A percentile compares a stretch with the other conserved stretches of the same genome.
Evolutionary conservation across 2,113 vertebrate genomes (phyloP).

Genomic region (Protobothrops flavoviridis): DNA sequence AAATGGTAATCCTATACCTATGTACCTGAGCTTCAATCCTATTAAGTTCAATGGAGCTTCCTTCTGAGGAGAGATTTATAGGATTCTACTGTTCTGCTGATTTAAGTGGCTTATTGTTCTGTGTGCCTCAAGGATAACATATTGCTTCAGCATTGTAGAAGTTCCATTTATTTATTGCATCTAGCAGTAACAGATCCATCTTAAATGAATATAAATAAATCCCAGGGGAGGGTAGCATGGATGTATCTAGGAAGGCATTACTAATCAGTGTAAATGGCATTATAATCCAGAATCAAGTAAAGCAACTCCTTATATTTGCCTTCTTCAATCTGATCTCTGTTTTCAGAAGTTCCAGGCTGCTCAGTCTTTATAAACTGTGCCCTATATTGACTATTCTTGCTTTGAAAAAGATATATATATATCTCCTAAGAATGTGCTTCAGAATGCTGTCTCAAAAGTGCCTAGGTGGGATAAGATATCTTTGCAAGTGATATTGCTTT

Average conservation of each 20-base stretch:
- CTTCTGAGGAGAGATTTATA: neutral
- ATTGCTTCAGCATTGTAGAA: neutral
- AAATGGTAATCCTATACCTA: neutral
- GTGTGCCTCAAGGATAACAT: neutral
- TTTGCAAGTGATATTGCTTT: conserved; percentile 12
- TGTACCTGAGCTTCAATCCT: neutral
- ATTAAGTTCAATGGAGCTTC: neutral
- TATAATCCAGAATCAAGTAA: neutral
- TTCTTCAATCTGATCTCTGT: neutral
- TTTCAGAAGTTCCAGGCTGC: neutral
- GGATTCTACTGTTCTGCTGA: neutral
- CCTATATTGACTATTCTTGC: neutral
- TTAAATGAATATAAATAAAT: neutral
- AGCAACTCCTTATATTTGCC: neutral
- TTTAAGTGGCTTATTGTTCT: neutral
- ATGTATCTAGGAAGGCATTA: neutral
- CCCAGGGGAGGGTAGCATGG: neutral
- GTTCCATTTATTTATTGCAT: neutral
- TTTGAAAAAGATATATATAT: neutral
- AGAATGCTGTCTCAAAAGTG: neutral
- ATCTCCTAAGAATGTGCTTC: neutral
- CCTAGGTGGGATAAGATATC: neutral
- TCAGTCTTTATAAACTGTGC: neutral
- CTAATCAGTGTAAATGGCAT: neutral
- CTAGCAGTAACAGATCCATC: neutral